Base-by-base conservation (phyloP, 2,113 vertebrate genomes). In the Benitochromis conjunctus region DNA sequence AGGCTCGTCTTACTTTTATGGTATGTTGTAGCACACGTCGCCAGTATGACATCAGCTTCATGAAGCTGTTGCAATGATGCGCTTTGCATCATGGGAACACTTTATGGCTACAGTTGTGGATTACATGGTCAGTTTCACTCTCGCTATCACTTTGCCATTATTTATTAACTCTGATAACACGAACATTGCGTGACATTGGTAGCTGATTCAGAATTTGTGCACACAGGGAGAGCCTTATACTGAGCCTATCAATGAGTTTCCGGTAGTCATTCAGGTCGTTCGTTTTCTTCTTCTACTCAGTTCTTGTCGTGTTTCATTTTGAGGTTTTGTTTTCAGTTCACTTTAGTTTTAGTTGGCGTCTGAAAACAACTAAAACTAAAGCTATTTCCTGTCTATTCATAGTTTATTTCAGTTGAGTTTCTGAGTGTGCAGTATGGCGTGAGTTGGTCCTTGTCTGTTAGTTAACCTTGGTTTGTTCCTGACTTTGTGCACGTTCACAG, bases 121-220 rank as follows among this genome's bases (percentile, higher is more conserved):
- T 10, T 14, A 29, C 41, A 9, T 6, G 18, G 16, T 18, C 46
- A 18, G 46, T 1, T 51, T 18, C 48, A 19, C 48, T 51, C 48
- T 51, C 48, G 3, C 19, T 51, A 19, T 71, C 46, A 51, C 46
- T 7, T 16, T 18, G 29, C 16, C 4, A 24, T 74, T 51, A 51
- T 29, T 51, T 18, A 51, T 74, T 31, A 74, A 74, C 69, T 51
- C 7, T 74, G 69, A 74, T 51, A 51, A 74, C 24, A 29, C 24
- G 16, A 19, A 24, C 43, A 0, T 7, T 74, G 41, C 4, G 0
- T 71, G 38, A 46, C 1, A 8, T 29, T 71, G n/a, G 14, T 6
- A 48, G 16, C 3, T 48, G 21, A 29, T 46, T 16, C 43, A 51
- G 14, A 74, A 51, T 29, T 6, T 29, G 26, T 16, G 10, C 66